Evolutionary conservation across 2,888 invertebrate species (phyloP).

Genomic region (Tachina lurida): DNA sequence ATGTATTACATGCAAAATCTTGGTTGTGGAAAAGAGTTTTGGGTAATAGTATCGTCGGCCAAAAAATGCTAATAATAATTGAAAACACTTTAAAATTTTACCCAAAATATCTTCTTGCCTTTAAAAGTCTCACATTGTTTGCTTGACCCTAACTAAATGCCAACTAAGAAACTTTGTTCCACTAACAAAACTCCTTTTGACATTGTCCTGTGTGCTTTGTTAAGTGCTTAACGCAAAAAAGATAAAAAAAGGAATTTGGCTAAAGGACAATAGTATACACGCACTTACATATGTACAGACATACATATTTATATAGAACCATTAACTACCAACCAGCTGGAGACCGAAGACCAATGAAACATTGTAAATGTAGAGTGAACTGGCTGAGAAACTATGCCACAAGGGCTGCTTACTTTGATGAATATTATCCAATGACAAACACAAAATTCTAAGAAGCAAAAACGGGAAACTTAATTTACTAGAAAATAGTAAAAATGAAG

Average conservation of each 20-base stretch:
- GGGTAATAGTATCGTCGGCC: too few relatives aligned
- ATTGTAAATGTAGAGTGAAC: conserved; percentile 24
- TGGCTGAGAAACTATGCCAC: conserved; percentile 17
- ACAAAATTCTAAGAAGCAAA: conserved; percentile 10
- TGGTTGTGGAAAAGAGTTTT: too few relatives aligned
- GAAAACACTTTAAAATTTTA: background rate
- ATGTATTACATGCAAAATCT: too few relatives aligned
- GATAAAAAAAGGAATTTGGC: background rate
- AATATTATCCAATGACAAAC: conserved; percentile 20
- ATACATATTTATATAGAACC: background rate
- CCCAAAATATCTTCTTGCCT: background rate
- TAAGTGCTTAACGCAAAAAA: conserved; percentile 21
- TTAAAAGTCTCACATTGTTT: background rate
- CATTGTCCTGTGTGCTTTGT: conserved; percentile 20
- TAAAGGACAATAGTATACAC: background rate
- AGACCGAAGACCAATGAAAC: background rate
- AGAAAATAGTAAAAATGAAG: background rate
- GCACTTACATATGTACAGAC: background rate
- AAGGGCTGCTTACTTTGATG: conserved; percentile 22
- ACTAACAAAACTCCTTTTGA: background rate
- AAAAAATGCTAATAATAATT: background rate
- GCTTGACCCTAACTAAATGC: background rate
- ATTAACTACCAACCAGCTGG: conserved; percentile 1
- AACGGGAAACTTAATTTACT: conserved; percentile 14
- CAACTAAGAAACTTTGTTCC: background rate